Evolutionary conservation across 1,140 invertebrate genomes (phyloP).

Genomic region (Lepidurus apus): DNA sequence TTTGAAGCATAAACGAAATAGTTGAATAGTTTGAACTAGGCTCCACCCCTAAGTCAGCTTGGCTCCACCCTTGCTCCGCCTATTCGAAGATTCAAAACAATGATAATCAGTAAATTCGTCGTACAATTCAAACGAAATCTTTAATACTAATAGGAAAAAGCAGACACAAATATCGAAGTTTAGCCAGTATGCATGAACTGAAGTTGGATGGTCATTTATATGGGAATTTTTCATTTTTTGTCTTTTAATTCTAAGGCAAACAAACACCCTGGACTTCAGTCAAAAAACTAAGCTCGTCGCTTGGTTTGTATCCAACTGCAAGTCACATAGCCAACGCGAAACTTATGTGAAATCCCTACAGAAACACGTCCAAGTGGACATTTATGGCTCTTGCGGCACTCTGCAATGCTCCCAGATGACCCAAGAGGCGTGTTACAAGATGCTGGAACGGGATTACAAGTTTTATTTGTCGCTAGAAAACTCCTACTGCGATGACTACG

Average conservation of each 20-base stretch:
- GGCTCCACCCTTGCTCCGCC: no score
- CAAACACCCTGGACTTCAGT: constrained; percentile 29
- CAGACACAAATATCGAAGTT: no score
- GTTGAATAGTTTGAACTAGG: no score
- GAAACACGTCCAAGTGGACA: constrained; percentile 48
- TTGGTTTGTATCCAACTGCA: constrained; percentile 51
- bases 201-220: background rate
- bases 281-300: constrained; percentile 40
- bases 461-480: constrained; percentile 36
- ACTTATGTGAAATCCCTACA: constrained; percentile 44
- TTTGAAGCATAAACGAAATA: no score
- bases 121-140: no score
- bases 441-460: constrained; percentile 36
- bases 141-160: no score
- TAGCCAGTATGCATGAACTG: no score
- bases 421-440: constrained; percentile 37
- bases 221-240: background rate
- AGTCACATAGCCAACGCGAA: constrained; percentile 42
- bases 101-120: no score
- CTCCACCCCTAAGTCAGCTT: no score
- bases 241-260: background rate
- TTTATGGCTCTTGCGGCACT: constrained; percentile 48
- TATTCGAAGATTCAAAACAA: no score
- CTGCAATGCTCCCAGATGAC: constrained; percentile 27
- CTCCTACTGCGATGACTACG: constrained; percentile 42